Evolutionary conservation across 2,797 vertebrate species (phyloP).

Genomic region (Triplophysa yarkandensis): DNA sequence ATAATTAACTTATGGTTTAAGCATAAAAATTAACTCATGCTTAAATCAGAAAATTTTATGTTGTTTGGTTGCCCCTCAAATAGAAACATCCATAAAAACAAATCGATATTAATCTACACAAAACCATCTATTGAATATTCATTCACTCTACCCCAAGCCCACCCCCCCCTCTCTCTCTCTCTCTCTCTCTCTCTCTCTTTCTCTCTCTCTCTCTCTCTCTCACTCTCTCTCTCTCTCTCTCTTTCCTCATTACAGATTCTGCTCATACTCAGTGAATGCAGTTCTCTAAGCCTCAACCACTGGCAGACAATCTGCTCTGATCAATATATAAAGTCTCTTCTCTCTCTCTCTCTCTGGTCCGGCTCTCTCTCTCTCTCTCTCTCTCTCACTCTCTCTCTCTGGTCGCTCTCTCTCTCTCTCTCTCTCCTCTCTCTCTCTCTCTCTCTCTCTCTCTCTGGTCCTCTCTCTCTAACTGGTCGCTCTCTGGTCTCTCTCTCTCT

Average conservation of each 20-base stretch:
- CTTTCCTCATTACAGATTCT: constrained; percentile 76
- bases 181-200: constrained; percentile 29
- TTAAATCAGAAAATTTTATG: no score
- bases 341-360: no score
- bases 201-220: constrained; percentile 8
- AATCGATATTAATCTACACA: constrained; percentile 27
- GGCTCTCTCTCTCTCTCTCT: no score
- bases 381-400: no score
- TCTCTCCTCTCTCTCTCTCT: no score
- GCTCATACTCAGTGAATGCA: constrained; percentile 77
- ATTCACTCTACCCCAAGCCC: constrained; percentile 49
- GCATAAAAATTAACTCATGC: no score
- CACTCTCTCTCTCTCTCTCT: constrained; percentile 36
- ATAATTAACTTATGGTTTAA: no score
- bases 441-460: no score
- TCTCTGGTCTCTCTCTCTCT: no score
- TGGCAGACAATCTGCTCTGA: constrained; percentile 68
- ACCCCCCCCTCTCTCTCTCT: constrained; percentile 37
- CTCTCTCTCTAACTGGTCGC: no score
- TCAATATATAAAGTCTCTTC: constrained; percentile 70
- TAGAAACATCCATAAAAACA: constrained; percentile 3
- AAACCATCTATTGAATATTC: constrained; percentile 8
- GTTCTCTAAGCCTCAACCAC: constrained; percentile 67
- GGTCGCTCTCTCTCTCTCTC: no score
- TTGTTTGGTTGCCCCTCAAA: no score